These are phyloP conservation scores for Phoxinus dragarum DNA, from an alignment of 2,797 vertebrate genomes.

Conservation along the genomic window DNA sequence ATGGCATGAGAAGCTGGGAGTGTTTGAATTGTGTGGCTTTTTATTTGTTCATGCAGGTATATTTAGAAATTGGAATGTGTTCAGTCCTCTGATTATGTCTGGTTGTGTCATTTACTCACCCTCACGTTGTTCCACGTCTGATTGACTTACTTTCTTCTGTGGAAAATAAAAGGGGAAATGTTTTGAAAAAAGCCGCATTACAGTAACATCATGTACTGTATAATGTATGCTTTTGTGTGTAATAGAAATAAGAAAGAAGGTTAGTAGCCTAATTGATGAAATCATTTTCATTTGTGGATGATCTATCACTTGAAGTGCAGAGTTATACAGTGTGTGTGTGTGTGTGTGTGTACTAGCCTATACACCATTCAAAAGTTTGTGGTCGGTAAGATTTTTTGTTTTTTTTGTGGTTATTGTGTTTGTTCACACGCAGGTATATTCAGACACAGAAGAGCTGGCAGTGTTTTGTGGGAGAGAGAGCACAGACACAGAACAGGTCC, in stretches of 20 bases:
- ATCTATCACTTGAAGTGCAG: neutral
- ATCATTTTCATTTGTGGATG: neutral
- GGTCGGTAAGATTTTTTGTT: neutral
- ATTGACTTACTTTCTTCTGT: neutral
- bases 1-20: constrained; percentile 10
- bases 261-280: neutral
- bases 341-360: neutral
- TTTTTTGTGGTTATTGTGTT: neutral
- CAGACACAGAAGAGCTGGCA: constrained; percentile 83
- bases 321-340: neutral
- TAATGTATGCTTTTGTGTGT: neutral
- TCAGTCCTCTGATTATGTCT: neutral
- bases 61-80: constrained; percentile 72
- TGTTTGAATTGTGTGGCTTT: constrained; percentile 26
- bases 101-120: neutral
- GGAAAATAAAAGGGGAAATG: neutral
- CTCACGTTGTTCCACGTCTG: neutral
- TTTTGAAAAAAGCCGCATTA: neutral
- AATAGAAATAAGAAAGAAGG: neutral
- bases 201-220: neutral
- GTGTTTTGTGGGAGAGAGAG: constrained; percentile 89
- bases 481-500: constrained; percentile 90
- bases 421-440: constrained; percentile 80
- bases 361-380: too few species aligned
- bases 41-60: constrained; percentile 70